These are phyloP conservation scores for Elephas maximus DNA, from an alignment of 2,113 vertebrate species.

Conservation along the genomic window DNA sequence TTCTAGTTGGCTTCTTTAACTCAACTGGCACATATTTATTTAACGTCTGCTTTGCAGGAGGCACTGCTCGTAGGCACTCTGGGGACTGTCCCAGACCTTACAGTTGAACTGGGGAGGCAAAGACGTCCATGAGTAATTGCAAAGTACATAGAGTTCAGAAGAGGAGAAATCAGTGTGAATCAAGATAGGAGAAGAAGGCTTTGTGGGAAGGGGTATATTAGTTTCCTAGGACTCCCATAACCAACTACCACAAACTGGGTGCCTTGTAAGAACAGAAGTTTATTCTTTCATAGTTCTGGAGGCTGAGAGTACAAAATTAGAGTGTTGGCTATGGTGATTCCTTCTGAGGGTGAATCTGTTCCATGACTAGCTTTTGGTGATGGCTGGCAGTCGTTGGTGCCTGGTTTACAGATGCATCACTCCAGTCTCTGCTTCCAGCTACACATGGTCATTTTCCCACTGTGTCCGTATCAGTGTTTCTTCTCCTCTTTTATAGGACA, in stretches of 20 bases:
- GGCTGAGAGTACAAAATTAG: not conserved
- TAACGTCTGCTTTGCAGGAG: not conserved
- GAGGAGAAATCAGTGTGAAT: not conserved
- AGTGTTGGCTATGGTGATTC: not conserved
- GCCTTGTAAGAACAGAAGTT: not conserved
- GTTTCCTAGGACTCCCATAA: not conserved
- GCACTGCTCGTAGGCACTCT: not conserved
- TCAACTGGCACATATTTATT: not conserved
- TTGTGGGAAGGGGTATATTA: not conserved
- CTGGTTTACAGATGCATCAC: too few relatives aligned
- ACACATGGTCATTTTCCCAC: not conserved
- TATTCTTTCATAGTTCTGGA: too few relatives aligned
- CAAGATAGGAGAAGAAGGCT: not conserved
- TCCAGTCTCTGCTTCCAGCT: not conserved
- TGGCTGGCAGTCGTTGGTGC: not conserved
- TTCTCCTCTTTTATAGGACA: not conserved
- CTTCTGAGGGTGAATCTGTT: not conserved
- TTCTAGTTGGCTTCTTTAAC: slow-evolving; percentile 45
- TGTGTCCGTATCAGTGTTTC: not conserved
- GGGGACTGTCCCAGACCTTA: not conserved
- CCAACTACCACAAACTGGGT: not conserved
- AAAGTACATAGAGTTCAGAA: not conserved
- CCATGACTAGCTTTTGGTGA: not conserved
- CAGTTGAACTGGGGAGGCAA: slow-evolving; percentile 11
- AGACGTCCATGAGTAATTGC: not conserved